Evolutionary conservation across 2,113 vertebrate species (phyloP).

Genomic region (Corythaeola cristata): DNA sequence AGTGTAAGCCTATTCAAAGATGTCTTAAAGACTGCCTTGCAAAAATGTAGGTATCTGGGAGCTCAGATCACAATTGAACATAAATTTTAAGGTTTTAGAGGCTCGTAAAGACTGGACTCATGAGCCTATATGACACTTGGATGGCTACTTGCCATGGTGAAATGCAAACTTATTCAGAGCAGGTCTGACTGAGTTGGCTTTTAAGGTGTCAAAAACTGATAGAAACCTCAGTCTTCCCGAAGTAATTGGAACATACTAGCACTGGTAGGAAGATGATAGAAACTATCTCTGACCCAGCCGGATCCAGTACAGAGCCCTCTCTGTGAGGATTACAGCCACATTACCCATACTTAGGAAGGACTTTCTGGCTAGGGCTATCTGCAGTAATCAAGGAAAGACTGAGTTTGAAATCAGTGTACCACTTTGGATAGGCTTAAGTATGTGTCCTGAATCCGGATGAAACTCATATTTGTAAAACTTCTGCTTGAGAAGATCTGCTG

Average conservation of each 20-base stretch:
- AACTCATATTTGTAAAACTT: background rate
- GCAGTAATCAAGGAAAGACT: background rate
- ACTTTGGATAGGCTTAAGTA: background rate
- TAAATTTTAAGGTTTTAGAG: background rate
- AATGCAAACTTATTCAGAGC: background rate
- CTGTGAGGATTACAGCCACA: background rate
- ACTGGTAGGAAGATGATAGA: background rate
- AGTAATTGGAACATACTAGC: background rate
- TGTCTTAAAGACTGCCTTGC: background rate
- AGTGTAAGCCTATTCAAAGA: background rate
- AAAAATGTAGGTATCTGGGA: background rate
- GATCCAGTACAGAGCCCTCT: background rate
- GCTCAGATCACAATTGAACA: background rate
- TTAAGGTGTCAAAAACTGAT: background rate
- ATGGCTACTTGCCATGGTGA: background rate
- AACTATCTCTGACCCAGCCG: background rate
- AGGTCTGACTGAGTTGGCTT: background rate
- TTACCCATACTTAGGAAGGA: fast-evolving
- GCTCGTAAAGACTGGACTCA: background rate
- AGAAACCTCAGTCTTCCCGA: background rate
- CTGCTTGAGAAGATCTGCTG: background rate
- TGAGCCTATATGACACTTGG: background rate
- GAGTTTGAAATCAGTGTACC: background rate
- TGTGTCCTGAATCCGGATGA: background rate
- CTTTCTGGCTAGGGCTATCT: background rate